Percentiles rank a stretch among this genome's conserved stretches.
Conservation (phyloP, 1,140 invertebrate species). For the Telenomus remus region DNA sequence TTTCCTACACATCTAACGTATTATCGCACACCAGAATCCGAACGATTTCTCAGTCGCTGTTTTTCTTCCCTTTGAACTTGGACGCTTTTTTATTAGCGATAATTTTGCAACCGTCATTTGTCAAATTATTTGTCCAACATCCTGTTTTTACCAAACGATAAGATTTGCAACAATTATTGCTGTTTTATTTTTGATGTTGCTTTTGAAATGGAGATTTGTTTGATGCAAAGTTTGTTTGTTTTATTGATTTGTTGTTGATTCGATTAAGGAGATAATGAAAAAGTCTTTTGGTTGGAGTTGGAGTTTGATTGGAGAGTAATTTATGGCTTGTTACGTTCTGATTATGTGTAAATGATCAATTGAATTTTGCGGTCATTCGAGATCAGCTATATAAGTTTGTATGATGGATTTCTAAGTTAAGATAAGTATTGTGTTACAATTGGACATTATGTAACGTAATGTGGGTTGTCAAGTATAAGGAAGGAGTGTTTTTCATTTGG, state of each 20-base stretch:
- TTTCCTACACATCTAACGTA: not conserved
- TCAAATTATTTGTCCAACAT: no score
- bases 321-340: slow-evolving; percentile 21
- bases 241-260: no score
- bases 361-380: slow-evolving; percentile 29
- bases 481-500: slow-evolving; percentile 12
- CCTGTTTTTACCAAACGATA: no score
- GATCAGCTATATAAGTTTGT: slow-evolving; percentile 15
- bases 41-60: not conserved
- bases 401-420: slow-evolving; percentile 31
- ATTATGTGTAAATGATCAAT: slow-evolving; percentile 19
- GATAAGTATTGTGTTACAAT: slow-evolving; percentile 33
- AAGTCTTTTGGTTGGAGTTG: not conserved
- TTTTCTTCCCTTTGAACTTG: no score
- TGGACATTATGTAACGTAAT: slow-evolving; percentile 28
- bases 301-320: slow-evolving; percentile 8
- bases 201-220: no score
- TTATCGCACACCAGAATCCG: not conserved
- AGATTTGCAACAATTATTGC: no score
- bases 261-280: not conserved
- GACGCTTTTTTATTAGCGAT: no score
- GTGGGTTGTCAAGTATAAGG: slow-evolving; percentile 12
- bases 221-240: no score
- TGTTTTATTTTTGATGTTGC: no score
- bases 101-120: no score